Percentiles rank a stretch among this genome's conserved stretches.
Conservation (phyloP, 2,797 vertebrate genomes). For the Hapalemur alaotrensis region DNA sequence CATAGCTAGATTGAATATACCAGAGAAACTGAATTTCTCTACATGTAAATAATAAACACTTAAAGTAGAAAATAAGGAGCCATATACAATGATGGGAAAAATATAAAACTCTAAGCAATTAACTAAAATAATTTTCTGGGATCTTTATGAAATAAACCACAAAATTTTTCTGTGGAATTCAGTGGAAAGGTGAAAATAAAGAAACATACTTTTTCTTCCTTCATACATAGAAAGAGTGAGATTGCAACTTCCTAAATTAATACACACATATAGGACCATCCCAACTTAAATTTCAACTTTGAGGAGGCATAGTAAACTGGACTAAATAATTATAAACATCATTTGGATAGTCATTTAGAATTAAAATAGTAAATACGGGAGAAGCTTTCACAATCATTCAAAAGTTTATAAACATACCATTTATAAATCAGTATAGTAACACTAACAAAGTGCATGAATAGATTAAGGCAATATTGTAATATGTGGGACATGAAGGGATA, state of each 20-base stretch:
- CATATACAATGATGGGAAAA: neutral
- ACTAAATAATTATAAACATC: neutral
- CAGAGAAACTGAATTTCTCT: neutral
- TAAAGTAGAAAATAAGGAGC: neutral
- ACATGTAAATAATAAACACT: neutral
- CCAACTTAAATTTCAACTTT: neutral
- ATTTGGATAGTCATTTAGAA: neutral
- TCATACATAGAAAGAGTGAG: neutral
- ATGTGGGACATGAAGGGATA: neutral
- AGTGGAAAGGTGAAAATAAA: neutral
- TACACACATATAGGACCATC: neutral
- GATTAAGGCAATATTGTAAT: neutral
- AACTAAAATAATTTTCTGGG: neutral
- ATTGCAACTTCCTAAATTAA: neutral
- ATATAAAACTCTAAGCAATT: neutral
- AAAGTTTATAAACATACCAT: neutral
- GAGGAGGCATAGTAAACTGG: neutral
- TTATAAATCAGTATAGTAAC: neutral
- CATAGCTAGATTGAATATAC: neutral
- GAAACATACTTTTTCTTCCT: neutral
- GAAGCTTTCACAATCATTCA: neutral
- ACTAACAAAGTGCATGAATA: neutral
- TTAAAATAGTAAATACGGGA: neutral
- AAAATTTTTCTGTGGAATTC: neutral
- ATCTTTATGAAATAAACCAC: neutral